Evolutionary conservation across 2,113 vertebrate species (phyloP), one percentile per base, ranked within the genome.

Genomic region (Sphaerodactylus townsendi): DNA sequence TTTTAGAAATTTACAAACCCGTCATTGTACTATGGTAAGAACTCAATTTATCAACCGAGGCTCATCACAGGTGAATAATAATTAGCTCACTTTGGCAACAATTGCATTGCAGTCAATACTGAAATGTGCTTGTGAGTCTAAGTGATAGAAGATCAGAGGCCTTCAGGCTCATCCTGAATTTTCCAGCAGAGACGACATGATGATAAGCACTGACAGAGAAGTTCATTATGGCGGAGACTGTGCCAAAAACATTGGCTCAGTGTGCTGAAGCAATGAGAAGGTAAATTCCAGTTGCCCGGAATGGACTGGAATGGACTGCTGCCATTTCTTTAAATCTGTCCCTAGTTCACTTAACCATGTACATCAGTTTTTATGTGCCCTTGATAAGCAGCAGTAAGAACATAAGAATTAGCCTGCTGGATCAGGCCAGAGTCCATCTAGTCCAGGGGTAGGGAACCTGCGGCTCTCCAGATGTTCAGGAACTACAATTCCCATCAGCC

Each of bases 291-390:
- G 5, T 84, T 30, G 86, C 3, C 21, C 84, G 74, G 83, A 89
- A 82, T 85, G 85, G 84, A 10, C 50, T 88, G 46, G 71, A 77
- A 37, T 37, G 30, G 8, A 33, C 71, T 30, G 15, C n/a, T 68
- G 14, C 50, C 23, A n/a, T 70, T 81, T 46, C 37, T 44, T 82
- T 37, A 39, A 25, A 33, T 30, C 17, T 72, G 50, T 68, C 30
- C 48, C 33, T 15, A 35, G n/a, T 21, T 59, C 44, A 53, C 2
- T 10, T 33, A 10, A 23, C 8, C 48, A 46, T 13, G 6, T 80
- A 19, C 2, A 50, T 17, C 3, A 35, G 15, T 33, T 41, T 72
- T 59, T 39, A 19, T 82, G 7, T 37, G 17, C 25, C 35, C 23
- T 10, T 37, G 65, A 70, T 35, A 23, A 39, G n/a, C 33, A 69